Evolutionary conservation across 1,140 invertebrate genomes (phyloP).

Genomic region (Cephus cinctus): DNA sequence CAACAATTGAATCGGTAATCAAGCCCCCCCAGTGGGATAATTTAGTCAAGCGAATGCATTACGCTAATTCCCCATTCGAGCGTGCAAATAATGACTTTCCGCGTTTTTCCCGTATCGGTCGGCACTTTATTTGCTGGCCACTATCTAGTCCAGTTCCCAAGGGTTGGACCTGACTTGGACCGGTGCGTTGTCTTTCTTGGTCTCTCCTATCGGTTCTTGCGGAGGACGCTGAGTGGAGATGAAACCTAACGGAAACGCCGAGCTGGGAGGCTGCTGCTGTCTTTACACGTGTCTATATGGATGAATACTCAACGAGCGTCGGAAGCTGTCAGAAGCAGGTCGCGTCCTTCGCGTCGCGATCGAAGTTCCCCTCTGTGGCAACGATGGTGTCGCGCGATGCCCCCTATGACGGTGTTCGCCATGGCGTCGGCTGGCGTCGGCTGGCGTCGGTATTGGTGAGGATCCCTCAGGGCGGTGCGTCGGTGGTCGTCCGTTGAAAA

Average conservation of each 20-base stretch:
- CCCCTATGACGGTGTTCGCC: constrained; percentile 17
- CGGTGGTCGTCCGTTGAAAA: constrained; percentile 16
- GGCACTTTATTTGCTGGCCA: too few relatives aligned
- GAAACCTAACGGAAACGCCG: constrained; percentile 26
- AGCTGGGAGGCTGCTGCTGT: background rate
- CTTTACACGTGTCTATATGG: too few relatives aligned
- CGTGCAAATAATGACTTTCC: constrained; percentile 33
- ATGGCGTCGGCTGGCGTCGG: background rate
- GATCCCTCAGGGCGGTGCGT: constrained; percentile 4
- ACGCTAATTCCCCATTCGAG: constrained; percentile 45
- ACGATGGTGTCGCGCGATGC: background rate
- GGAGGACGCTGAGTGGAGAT: too few relatives aligned
- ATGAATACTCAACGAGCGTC: too few relatives aligned
- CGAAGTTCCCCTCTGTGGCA: background rate
- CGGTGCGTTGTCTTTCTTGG: too few relatives aligned
- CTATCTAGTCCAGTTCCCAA: too few relatives aligned
- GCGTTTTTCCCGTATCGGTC: constrained; percentile 1
- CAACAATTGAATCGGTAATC: constrained; percentile 51
- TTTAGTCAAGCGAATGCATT: constrained; percentile 34
- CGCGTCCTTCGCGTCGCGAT: background rate
- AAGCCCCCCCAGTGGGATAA: constrained; percentile 42
- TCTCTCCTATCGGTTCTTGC: too few relatives aligned
- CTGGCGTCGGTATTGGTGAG: background rate
- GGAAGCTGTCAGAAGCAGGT: constrained; percentile 5
- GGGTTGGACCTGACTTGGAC: too few relatives aligned